Evolutionary conservation across 2,888 invertebrate genomes (phyloP).

Genomic region (Megalurothrips usitatus): DNA sequence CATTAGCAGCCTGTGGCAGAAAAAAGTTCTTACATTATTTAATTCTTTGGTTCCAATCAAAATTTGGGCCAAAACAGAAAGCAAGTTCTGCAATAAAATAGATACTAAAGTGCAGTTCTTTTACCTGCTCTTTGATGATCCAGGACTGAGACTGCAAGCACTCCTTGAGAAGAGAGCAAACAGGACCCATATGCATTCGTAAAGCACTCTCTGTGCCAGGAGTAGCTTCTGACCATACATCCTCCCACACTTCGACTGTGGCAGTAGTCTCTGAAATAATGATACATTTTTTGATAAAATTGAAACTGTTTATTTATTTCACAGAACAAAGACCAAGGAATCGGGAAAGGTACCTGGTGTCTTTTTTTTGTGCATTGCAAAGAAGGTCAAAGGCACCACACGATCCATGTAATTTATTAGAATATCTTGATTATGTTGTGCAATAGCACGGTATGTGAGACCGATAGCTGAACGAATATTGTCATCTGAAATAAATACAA

Average conservation of each 20-base stretch:
- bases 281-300: constrained; percentile 44
- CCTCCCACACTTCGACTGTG: constrained; percentile 73
- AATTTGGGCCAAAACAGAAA: too few species aligned
- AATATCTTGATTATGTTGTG: constrained; percentile 76
- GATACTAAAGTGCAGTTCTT: neutral
- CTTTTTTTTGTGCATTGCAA: constrained; percentile 83
- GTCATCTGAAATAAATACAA: constrained; percentile 56
- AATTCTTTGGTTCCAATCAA: neutral
- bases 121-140: constrained; percentile 76
- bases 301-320: constrained; percentile 43
- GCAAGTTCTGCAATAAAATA: too few species aligned
- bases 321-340: neutral
- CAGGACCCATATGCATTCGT: constrained; percentile 66
- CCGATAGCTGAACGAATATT: constrained; percentile 68
- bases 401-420: constrained; percentile 70
- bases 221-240: constrained; percentile 83
- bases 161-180: constrained; percentile 63
- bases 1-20: constrained; percentile 63
- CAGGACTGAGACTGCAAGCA: constrained; percentile 80
- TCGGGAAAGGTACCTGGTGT: constrained; percentile 39
- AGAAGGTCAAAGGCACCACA: constrained; percentile 77
- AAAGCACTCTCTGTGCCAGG: constrained; percentile 84
- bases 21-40: constrained; percentile 29
- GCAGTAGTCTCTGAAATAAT: constrained; percentile 48
- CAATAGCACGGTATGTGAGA: constrained; percentile 71